These are phyloP conservation scores for Drosophila lowei DNA, from an alignment of 1,140 invertebrate genomes.

Conservation along the genomic window DNA sequence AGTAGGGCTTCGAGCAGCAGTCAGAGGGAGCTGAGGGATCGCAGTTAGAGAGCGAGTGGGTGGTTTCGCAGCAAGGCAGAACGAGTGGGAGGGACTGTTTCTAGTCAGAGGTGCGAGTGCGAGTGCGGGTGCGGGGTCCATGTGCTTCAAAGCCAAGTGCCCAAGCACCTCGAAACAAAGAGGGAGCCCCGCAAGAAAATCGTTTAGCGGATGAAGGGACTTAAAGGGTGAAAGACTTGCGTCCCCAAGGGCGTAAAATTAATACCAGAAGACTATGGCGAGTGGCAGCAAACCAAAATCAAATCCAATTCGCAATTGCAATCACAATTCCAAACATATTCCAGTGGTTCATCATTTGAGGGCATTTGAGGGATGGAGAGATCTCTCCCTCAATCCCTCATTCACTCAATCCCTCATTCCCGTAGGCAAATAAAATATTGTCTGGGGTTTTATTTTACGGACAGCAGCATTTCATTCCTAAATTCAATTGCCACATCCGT, in stretches of 20 bases:
- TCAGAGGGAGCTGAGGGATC: no score
- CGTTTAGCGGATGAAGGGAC: conserved; percentile 46
- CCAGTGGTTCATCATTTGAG: no score
- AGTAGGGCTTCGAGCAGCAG: conserved; percentile 10
- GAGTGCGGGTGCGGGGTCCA: background rate
- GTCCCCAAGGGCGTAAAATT: no score
- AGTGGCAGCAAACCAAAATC: no score
- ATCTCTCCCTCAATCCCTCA: conserved; percentile 1
- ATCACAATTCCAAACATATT: no score
- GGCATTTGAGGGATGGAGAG: no score
- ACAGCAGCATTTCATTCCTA: conserved; percentile 20
- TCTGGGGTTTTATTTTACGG: conserved; percentile 53
- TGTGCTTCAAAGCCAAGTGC: conserved; percentile 48
- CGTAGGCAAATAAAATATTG: conserved; percentile 51
- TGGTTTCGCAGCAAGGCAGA: conserved; percentile 5
- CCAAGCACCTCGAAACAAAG: conserved; percentile 47
- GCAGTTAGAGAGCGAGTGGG: background rate
- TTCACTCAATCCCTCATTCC: no score
- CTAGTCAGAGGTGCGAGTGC: background rate
- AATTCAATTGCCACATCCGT: conserved; percentile 76
- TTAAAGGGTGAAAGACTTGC: no score
- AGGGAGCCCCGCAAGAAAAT: conserved; percentile 36
- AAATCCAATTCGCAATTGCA: no score
- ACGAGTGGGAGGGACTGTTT: conserved; percentile 8
- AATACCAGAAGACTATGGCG: no score